Conservation (phyloP, 2,113 vertebrate genomes). For the Xiphophorus maculatus region DNA sequence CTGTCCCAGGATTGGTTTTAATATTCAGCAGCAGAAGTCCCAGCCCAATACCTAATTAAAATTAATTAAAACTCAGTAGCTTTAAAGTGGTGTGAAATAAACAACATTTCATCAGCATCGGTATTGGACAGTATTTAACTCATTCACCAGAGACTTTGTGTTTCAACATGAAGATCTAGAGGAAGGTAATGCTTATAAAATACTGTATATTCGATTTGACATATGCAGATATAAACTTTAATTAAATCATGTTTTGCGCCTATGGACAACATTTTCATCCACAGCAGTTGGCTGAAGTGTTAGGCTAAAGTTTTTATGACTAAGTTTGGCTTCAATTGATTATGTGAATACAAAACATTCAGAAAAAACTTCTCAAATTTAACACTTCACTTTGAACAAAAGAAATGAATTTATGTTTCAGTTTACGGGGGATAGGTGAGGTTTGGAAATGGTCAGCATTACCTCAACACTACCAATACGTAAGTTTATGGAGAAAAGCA, state of each 20-base stretch:
- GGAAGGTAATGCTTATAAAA: neutral
- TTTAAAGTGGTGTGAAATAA: neutral
- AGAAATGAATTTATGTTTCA: no score
- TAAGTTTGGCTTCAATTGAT: neutral
- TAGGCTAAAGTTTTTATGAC: no score
- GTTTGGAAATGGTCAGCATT: no score
- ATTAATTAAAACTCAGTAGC: neutral
- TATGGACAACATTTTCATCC: no score
- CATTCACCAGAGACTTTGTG: neutral
- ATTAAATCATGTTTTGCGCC: no score
- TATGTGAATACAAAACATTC: neutral
- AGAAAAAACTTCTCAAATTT: neutral
- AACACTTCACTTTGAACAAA: no score
- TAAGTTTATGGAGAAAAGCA: no score
- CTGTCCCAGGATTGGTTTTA: neutral
- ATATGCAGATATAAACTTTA: neutral
- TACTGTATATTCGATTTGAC: neutral
- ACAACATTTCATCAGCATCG: neutral
- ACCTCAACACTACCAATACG: no score
- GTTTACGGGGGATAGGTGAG: no score
- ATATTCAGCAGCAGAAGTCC: neutral
- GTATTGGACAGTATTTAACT: neutral
- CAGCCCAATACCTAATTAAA: neutral
- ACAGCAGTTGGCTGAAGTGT: no score
- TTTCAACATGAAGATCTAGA: neutral